phyloP scores from a whole-genome alignment of 2,888 invertebrate genomes.

The Scelioninae gen. 2 region DNA sequence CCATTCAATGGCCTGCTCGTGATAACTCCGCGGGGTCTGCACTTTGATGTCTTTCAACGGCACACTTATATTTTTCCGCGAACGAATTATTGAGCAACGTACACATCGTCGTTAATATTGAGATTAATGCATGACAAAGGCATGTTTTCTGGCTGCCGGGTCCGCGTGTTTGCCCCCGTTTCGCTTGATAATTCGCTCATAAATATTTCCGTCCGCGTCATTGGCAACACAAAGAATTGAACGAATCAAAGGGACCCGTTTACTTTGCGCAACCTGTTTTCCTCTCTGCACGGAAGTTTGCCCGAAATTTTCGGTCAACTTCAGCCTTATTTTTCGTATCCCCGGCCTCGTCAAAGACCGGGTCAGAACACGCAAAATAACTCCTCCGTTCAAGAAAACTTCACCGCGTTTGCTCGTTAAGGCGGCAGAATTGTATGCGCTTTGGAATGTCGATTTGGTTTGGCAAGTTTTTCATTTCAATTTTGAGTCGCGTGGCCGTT shows the following conservation, averaged over 20 bases:
- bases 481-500: too few species aligned
- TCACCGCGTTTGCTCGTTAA: background rate
- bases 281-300: constrained; percentile 31
- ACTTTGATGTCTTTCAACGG: constrained; percentile 58
- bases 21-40: constrained; percentile 49
- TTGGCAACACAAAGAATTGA: constrained; percentile 45
- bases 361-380: constrained; percentile 33
- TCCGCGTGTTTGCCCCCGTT: constrained; percentile 34
- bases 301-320: constrained; percentile 44
- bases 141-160: constrained; percentile 31
- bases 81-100: constrained; percentile 49
- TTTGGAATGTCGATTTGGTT: background rate
- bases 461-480: background rate
- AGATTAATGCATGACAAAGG: constrained; percentile 52
- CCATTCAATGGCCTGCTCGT: constrained; percentile 48
- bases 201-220: constrained; percentile 42
- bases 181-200: constrained; percentile 41
- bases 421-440: background rate
- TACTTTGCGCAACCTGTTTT: constrained; percentile 53
- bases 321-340: constrained; percentile 29
- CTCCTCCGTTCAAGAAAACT: constrained; percentile 28
- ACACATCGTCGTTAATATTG: constrained; percentile 51
- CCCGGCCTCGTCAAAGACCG: constrained; percentile 34
- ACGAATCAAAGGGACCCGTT: constrained; percentile 49
- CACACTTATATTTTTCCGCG: constrained; percentile 42